phyloP scores from a whole-genome alignment of 37 sponge, comb jelly and placozoan species.

The Petrosia ficiformis region DNA sequence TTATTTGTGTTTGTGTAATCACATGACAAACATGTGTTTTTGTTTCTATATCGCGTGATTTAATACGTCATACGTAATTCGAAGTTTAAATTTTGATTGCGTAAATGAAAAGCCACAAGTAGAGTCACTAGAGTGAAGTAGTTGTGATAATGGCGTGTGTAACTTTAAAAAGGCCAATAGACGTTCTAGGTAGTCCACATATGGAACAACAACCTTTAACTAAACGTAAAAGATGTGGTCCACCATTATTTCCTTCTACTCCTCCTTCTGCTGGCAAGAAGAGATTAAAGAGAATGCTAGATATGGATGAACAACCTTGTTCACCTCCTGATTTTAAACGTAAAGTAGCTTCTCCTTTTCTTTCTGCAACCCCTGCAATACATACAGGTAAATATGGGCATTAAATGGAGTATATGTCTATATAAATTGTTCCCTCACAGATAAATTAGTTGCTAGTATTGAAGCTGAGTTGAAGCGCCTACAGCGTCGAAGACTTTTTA shows the following conservation, averaged over 20 bases:
- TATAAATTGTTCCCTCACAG: conserved; percentile 11
- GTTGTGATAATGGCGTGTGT: conserved; percentile 77
- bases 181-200: conserved; percentile 75
- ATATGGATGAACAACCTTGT: conserved; percentile 46
- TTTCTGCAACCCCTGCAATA: not conserved
- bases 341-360: not conserved
- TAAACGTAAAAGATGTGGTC: conserved; percentile 76
- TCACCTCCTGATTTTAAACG: not conserved
- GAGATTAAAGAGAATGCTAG: conserved; percentile 57
- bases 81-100: too few species aligned
- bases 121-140: too few species aligned
- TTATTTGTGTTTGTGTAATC: not conserved
- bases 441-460: conserved; percentile 52
- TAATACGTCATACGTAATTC: too few species aligned
- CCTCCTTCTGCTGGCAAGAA: conserved; percentile 41
- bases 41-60: too few species aligned
- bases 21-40: too few species aligned
- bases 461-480: conserved; percentile 59
- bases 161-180: conserved; percentile 84
- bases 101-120: too few species aligned
- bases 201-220: conserved; percentile 58
- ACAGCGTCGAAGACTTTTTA: conserved; percentile 43
- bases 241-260: conserved; percentile 50
- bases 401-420: not conserved
- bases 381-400: not conserved